Base-by-base conservation (phyloP, 2,888 invertebrate genomes). In the Mesochorus sp. region DNA sequence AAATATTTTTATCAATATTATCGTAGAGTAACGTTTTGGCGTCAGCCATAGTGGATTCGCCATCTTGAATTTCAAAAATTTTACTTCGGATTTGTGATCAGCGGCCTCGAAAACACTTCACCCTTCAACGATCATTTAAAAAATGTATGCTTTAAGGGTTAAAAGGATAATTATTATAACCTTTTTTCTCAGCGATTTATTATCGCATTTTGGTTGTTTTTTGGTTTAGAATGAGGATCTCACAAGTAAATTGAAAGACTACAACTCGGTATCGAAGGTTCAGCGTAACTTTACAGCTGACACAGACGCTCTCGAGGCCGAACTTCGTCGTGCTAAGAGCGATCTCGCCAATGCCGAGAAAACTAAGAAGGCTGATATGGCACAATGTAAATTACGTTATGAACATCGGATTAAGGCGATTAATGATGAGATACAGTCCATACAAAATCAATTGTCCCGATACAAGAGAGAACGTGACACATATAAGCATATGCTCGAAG, bases 381-480 rank as follows among this genome's bases (percentile, higher is more conserved):
- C 95, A 0, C 95, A 97, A 74, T 95, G 95, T 72, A 96, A 97
- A 90, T 92, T 95, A 90, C 93, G 97, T 64, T 97, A 97, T 88
- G 98, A 98, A 86, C 95, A 95, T 81, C 95, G 97, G 89, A 94
- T 97, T 88, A 95, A 94, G 80, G 94, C 95, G 10, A 94, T 97
- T 87, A 94, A 95, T 80, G 96, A 95, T 79, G 97, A 98, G 91
- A 93, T 97, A 37, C 95, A 95, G 83, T 95, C 96, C 4, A 93
- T 97, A 85, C 97, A 97, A 89, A 93, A 93, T 80, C 96, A 96
- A 93, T 86, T 91, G 1, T 93, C 95, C 19, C 93, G 96, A 84
- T 97, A 97, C 88, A 96, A 96, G 88, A 93, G 97, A 76, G 98
- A 98, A 91, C 93, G 97, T 67, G 97, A 98, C 88, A 95, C 96